Evolutionary conservation across 35 echinoderm and acorn worm species (phyloP), one percentile per base, ranked within the genome.

Genomic region (Eucidaris tribuloides): DNA sequence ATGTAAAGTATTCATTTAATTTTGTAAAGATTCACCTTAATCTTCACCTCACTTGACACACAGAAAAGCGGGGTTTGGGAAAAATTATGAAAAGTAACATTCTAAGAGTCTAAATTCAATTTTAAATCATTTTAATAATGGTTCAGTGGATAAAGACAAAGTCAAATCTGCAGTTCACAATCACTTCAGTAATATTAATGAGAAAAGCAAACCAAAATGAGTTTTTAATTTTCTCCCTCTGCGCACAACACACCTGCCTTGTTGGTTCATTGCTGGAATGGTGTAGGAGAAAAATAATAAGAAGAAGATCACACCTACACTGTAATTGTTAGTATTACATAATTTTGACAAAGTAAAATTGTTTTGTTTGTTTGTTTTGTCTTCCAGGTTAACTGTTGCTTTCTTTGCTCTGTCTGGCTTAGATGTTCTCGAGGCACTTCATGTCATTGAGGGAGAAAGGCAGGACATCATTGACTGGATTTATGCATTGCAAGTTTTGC

Each of bases 401-500:
- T 97, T 97, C 81, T 97, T 97, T 92, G 94, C 85, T 3, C 45
- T 97, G n/a, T 97, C 94, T 86, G 89, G 81, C 14, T 34, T 97
- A 0, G 94, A 97, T 71, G 77, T 97, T 11, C 58, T 97, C 24
- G 66, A 86, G 82, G 49, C 89, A 14, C 81, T 97, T 17, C 81
- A 92, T 65, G 77, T 61, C 30, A 82, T 89, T 34, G 86, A 79
- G 31, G 43, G 44, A 30, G 86, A 92, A 45, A 89, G 63, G 38
- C 41, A 92, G 11, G 85, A 97, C 19, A 92, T 82, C 46, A 89
- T 92, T 34, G 80, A 97, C 71, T 97, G 94, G 94, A 92, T 97
- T 58, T 97, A 97, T 58, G 88, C 94, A 19, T 56, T 92, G 20
- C 94, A 97, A 59, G 94, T 97, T 45, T 68, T 97, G 17, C 94